Conservation (phyloP, 2,113 vertebrate genomes). For the Centropus bengalensis region DNA sequence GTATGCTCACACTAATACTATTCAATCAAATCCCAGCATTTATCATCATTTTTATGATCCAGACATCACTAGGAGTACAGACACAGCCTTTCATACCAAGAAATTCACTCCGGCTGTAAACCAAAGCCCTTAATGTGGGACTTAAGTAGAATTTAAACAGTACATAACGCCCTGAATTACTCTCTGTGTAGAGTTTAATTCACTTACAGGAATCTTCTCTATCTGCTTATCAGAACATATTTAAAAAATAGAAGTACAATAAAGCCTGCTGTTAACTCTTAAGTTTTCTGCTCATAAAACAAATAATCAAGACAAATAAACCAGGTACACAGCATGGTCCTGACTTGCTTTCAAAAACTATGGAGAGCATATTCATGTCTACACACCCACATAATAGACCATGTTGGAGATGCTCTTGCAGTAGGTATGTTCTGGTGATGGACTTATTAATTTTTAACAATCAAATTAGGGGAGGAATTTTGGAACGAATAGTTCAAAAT, state of each 20-base stretch:
- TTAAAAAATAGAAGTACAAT: background rate
- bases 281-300: background rate
- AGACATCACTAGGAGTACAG: background rate
- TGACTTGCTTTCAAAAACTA: background rate
- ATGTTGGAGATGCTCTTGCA: background rate
- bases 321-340: background rate
- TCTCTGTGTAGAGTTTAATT: background rate
- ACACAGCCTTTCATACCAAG: background rate
- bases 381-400: rapidly evolving
- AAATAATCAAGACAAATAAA: background rate
- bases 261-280: background rate
- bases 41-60: background rate
- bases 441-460: background rate
- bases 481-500: background rate
- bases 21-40: background rate
- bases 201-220: slow-evolving; percentile 1
- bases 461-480: background rate
- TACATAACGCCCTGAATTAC: background rate
- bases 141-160: slow-evolving; percentile 12
- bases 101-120: slow-evolving; percentile 34
- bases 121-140: slow-evolving; percentile 11
- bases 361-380: background rate
- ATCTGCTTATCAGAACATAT: background rate
- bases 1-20: background rate
- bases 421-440: background rate